Evolutionary conservation across 2,888 invertebrate species (phyloP).

Genomic region (Caenorhabditis sp.): DNA sequence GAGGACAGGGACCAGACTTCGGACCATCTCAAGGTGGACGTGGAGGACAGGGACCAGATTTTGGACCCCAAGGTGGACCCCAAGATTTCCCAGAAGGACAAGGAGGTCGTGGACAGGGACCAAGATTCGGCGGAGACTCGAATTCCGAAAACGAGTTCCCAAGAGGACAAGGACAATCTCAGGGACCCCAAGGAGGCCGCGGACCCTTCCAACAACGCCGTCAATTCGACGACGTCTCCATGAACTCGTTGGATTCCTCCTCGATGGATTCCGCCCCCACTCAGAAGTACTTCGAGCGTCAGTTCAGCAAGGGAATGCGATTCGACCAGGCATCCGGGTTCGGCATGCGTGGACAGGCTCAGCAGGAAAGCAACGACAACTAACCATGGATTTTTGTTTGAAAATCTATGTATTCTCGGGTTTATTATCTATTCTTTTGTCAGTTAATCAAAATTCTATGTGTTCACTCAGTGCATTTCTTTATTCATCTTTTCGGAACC

Average conservation of each 20-base stretch:
- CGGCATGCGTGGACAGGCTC: constrained; percentile 45
- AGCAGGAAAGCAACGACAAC: constrained; percentile 10
- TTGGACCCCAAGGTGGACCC: constrained; percentile 18
- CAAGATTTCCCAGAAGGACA: neutral
- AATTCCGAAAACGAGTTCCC: constrained; percentile 31
- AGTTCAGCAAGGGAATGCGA: constrained; percentile 21
- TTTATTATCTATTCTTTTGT: neutral
- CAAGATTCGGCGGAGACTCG: neutral
- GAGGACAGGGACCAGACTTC: neutral
- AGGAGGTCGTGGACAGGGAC: constrained; percentile 21
- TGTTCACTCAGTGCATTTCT: constrained; percentile 1
- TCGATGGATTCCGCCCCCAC: neutral
- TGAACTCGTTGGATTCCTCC: neutral
- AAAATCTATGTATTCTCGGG: neutral
- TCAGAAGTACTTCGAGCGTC: constrained; percentile 48
- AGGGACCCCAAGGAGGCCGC: constrained; percentile 2
- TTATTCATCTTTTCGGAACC: neutral
- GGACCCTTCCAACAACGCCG: constrained; percentile 20
- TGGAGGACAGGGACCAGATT: constrained; percentile 16
- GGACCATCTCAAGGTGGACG: constrained; percentile 27
- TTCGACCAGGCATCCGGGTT: constrained; percentile 60
- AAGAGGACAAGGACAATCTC: constrained; percentile 20
- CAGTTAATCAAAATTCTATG: constrained; percentile 12
- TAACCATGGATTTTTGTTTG: neutral
- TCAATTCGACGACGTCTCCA: constrained; percentile 53